Evolutionary conservation across 1,140 invertebrate species (phyloP).

Genomic region (Lepidurus apus): DNA sequence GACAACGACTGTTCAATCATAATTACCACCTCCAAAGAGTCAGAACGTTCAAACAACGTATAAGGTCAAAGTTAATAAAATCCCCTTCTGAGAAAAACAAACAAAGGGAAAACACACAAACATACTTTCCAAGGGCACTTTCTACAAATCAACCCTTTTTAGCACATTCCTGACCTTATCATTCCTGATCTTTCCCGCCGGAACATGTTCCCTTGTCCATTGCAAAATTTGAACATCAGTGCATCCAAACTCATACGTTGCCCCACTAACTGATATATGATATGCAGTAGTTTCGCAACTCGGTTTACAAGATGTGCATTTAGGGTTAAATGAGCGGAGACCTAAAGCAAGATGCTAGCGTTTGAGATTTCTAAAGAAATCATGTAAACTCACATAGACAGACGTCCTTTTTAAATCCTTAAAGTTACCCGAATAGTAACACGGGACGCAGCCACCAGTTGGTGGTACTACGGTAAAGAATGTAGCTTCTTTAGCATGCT

Average conservation of each 20-base stretch:
- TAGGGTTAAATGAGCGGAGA: neutral
- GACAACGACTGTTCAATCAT: too few species aligned
- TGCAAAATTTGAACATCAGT: neutral
- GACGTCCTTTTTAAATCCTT: neutral
- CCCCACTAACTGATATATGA: neutral
- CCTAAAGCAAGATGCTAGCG: neutral
- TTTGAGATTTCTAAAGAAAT: neutral
- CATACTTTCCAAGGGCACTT: too few species aligned
- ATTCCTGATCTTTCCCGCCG: neutral
- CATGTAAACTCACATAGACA: neutral
- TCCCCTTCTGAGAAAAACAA: too few species aligned
- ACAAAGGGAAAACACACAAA: too few species aligned
- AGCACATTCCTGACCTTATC: too few species aligned
- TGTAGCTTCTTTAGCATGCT: neutral
- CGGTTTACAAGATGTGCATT: neutral
- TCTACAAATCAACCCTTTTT: too few species aligned
- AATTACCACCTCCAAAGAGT: too few species aligned
- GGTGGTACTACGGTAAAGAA: neutral
- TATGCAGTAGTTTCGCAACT: neutral
- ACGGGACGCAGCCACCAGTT: neutral
- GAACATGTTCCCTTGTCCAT: neutral
- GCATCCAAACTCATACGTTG: neutral
- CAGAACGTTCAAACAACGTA: too few species aligned
- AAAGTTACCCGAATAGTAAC: neutral
- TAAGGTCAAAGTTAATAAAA: too few species aligned